Conservation (phyloP, 2,797 vertebrate species). For the Holocentrus rufus region DNA sequence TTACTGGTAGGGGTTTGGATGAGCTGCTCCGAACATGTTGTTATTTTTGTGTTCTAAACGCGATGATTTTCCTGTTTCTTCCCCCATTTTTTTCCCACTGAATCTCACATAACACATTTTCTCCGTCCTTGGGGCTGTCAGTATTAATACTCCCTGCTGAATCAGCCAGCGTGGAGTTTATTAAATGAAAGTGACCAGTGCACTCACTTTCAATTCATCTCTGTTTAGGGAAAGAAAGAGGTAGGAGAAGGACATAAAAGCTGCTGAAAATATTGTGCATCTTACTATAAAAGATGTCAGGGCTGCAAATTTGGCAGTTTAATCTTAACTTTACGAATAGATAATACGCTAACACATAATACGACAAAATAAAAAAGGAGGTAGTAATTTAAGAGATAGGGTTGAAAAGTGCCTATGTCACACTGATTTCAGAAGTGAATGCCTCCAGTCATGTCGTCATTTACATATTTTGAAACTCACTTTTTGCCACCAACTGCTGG, state of each 20-base stretch:
- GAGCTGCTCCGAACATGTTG: not conserved
- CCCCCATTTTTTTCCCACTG: not conserved
- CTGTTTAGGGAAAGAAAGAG: not conserved
- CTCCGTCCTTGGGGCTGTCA: conserved; percentile 4
- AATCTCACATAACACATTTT: not conserved
- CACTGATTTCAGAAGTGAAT: too few species aligned
- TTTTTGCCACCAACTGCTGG: too few species aligned
- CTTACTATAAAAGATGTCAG: conserved; percentile 9
- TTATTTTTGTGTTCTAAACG: conserved; percentile 13
- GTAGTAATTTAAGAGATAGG: too few species aligned
- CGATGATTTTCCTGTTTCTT: conserved; percentile 10
- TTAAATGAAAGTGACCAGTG: not conserved
- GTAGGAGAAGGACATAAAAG: not conserved
- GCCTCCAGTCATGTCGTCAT: too few species aligned
- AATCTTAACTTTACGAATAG: not conserved
- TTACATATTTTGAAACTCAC: too few species aligned
- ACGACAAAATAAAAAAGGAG: too few species aligned
- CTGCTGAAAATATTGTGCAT: not conserved
- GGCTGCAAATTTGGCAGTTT: not conserved
- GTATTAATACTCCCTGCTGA: conserved; percentile 22
- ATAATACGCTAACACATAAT: too few species aligned
- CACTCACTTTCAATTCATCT: conserved; percentile 15
- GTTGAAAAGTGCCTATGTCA: too few species aligned
- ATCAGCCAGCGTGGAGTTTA: conserved; percentile 8
- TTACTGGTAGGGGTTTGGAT: not conserved